phyloP scores from a whole-genome alignment of 2,888 invertebrate genomes.

The Thysanoteuthis rhombus region DNA sequence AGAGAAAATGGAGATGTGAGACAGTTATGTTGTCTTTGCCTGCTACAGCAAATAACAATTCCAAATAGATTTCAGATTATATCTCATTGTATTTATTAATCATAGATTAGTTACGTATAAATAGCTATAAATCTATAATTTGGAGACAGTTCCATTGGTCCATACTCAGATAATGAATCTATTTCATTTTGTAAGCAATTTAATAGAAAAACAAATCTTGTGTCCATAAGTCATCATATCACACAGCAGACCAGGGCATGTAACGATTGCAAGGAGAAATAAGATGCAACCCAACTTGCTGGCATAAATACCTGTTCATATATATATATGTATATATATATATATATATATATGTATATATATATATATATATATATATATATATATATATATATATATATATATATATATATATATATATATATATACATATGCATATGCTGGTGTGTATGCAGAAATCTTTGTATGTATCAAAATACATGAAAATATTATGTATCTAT shows the following conservation, averaged over 20 bases:
- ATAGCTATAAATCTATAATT: conserved; percentile 12
- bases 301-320: background rate
- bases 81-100: background rate
- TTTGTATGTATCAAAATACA: too few relatives aligned
- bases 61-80: background rate
- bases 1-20: background rate
- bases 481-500: too few relatives aligned
- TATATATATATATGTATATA: background rate
- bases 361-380: background rate
- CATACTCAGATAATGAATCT: background rate
- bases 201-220: background rate
- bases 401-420: too few relatives aligned
- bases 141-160: background rate
- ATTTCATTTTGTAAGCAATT: background rate
- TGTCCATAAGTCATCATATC: background rate
- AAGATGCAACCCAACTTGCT: background rate
- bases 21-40: conserved; percentile 12
- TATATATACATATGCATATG: too few relatives aligned
- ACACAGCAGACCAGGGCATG: background rate
- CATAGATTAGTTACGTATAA: background rate
- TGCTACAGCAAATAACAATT: background rate
- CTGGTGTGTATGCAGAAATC: too few relatives aligned
- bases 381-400: too few relatives aligned
- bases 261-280: background rate
- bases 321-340: background rate